These are phyloP conservation scores for Andrena chrysosceles DNA, from an alignment of 2,888 invertebrate genomes.

Conservation along the genomic window DNA sequence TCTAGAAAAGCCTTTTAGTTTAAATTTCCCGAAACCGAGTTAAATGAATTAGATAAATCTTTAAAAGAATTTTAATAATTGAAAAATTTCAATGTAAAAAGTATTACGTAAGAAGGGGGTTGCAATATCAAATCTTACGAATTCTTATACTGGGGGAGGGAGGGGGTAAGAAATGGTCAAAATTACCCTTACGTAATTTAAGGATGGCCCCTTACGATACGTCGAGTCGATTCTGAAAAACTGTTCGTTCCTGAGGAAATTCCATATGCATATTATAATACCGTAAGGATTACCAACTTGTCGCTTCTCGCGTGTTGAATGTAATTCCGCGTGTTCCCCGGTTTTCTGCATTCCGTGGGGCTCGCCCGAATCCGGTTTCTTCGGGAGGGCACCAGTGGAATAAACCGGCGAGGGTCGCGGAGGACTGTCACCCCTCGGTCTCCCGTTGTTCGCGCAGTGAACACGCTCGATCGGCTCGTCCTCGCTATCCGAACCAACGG, in stretches of 20 bases:
- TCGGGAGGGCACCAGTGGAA: not conserved
- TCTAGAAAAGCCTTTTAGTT: no score
- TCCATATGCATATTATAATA: slow-evolving; percentile 7
- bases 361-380: slow-evolving; percentile 8
- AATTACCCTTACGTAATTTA: no score
- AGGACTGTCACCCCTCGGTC: not conserved
- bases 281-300: slow-evolving; percentile 60
- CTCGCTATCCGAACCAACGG: slow-evolving; percentile 75
- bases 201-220: no score
- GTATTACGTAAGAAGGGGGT: no score
- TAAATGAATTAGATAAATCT: no score
- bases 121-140: no score
- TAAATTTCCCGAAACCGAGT: no score
- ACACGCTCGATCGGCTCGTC: slow-evolving; percentile 50
- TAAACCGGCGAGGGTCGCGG: not conserved
- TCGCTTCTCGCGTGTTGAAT: slow-evolving; percentile 32
- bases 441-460: not conserved
- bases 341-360: not conserved
- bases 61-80: no score
- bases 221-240: no score
- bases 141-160: no score
- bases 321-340: not conserved
- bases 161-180: no score
- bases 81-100: no score
- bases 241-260: not conserved